A percentile compares a stretch with the other conserved stretches of the same genome.
phyloP scores from a whole-genome alignment of 2,888 invertebrate genomes.

The Timandra comae region DNA sequence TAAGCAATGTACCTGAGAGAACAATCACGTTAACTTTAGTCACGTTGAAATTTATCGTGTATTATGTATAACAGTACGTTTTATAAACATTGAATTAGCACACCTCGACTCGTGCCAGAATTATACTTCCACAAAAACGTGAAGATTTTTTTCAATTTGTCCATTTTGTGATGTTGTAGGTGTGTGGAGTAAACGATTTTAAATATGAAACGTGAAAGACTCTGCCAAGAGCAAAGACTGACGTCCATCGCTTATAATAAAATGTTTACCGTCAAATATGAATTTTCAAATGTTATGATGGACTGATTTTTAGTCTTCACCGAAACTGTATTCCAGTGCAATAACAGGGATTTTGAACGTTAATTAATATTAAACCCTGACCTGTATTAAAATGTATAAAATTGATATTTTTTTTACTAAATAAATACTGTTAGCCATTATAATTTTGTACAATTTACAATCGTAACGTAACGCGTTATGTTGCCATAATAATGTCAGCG shows the following conservation, averaged over 20 bases:
- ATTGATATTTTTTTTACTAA: conserved; percentile 9
- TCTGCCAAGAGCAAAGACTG: conserved; percentile 29
- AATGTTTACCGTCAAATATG: conserved; percentile 12
- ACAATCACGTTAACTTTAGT: too few species aligned
- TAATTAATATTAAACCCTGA: too few species aligned
- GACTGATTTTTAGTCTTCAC: conserved; percentile 11
- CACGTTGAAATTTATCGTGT: too few species aligned
- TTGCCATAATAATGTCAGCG: conserved; percentile 58
- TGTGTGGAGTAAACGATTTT: too few species aligned
- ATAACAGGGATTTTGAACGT: conserved; percentile 15
- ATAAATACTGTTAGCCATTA: conserved; percentile 35
- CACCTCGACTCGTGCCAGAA: too few species aligned
- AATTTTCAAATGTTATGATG: conserved; percentile 6
- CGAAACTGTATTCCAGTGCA: conserved; percentile 15
- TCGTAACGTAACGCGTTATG: conserved; percentile 29
- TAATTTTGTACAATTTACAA: conserved; percentile 45
- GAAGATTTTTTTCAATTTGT: too few species aligned
- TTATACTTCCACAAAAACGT: too few species aligned
- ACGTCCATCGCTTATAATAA: conserved; percentile 28
- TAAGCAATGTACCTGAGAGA: conserved; percentile 17
- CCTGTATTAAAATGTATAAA: too few species aligned
- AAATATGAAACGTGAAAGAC: background rate
- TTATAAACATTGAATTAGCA: too few species aligned
- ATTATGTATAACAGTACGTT: too few species aligned
- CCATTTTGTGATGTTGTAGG: too few species aligned